These are phyloP conservation scores for Archips crataeganus DNA, from an alignment of 2,888 invertebrate genomes.

Conservation along the genomic window DNA sequence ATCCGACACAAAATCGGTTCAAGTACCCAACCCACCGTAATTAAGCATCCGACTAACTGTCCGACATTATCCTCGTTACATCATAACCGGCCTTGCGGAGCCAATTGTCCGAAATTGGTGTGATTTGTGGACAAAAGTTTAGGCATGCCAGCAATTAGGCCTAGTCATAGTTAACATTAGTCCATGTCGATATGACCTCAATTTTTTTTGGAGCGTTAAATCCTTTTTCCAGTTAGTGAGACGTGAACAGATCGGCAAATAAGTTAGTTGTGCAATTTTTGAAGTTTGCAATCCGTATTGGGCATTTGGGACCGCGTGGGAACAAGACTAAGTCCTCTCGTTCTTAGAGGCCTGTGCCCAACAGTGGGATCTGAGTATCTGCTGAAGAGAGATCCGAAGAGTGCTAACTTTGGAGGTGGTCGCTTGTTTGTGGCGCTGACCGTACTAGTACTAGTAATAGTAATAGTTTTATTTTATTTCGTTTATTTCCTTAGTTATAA, in stretches of 20 bases:
- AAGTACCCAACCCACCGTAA: slow-evolving; percentile 19
- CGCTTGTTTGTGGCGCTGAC: too few relatives aligned
- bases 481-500: too few relatives aligned
- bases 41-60: slow-evolving; percentile 16
- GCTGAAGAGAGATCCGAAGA: too few relatives aligned
- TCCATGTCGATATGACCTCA: slow-evolving; percentile 6
- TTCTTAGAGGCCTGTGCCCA: too few relatives aligned
- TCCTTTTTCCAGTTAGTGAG: neutral
- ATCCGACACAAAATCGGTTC: slow-evolving; percentile 20
- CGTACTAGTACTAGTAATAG: too few relatives aligned
- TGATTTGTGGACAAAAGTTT: slow-evolving; percentile 41
- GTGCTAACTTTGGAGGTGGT: too few relatives aligned
- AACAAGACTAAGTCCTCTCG: too few relatives aligned
- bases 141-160: slow-evolving; percentile 24
- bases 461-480: too few relatives aligned
- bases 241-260: neutral
- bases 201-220: neutral
- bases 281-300: too few relatives aligned
- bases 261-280: too few relatives aligned
- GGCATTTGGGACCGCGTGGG: too few relatives aligned
- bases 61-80: slow-evolving; percentile 34
- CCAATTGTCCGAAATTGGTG: slow-evolving; percentile 42
- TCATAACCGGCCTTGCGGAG: slow-evolving; percentile 25
- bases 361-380: too few relatives aligned
- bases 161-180: neutral